These are phyloP conservation scores for Neodon shergylaensis DNA, from an alignment of 2,113 vertebrate species.

Conservation along the genomic window DNA sequence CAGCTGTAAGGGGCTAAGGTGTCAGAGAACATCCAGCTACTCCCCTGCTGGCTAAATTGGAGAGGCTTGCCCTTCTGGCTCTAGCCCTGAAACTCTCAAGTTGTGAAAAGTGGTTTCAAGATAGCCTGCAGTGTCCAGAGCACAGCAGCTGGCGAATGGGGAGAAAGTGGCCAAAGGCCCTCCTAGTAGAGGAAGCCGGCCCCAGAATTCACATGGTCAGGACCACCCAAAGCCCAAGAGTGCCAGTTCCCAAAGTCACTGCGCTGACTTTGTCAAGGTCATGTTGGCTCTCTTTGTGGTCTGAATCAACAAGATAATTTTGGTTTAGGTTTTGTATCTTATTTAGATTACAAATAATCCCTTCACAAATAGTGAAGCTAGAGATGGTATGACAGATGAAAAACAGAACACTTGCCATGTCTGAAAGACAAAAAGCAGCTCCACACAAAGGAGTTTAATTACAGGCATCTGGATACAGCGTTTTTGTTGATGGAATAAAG, in stretches of 20 bases:
- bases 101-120: constrained; percentile 94
- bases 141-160: constrained; percentile 96
- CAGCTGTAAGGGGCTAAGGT: no score
- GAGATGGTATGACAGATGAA: neutral
- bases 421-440: neutral
- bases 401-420: neutral
- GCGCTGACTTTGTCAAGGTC: constrained; percentile 89
- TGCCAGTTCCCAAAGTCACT: constrained; percentile 89
- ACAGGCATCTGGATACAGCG: neutral
- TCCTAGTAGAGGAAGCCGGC: constrained; percentile 83
- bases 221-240: constrained; percentile 86
- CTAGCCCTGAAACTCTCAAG: constrained; percentile 91
- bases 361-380: neutral
- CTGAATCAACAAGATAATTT: constrained; percentile 26
- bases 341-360: neutral
- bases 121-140: constrained; percentile 92
- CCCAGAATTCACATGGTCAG: constrained; percentile 88
- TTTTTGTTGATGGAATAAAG: neutral
- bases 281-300: neutral
- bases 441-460: neutral
- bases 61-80: constrained; percentile 86
- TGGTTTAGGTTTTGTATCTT: neutral
- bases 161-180: constrained; percentile 90
- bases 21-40: constrained; percentile 76
- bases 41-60: neutral